phyloP scores from a whole-genome alignment of 2,113 vertebrate species.

The Catharus fuscescens region DNA sequence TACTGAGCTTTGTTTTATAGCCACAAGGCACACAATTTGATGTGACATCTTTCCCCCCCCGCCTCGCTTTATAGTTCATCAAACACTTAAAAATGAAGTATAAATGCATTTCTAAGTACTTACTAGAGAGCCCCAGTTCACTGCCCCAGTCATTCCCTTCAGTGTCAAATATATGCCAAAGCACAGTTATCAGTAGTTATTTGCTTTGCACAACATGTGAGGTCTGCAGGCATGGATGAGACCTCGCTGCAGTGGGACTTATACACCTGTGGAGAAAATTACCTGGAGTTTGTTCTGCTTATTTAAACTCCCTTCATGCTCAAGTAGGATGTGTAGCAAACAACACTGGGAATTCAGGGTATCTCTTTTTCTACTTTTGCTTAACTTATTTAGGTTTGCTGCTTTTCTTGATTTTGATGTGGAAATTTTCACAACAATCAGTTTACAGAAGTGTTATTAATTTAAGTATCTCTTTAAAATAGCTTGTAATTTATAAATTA shows the following conservation, averaged over 20 bases:
- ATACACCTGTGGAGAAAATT: background rate
- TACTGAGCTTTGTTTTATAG: background rate
- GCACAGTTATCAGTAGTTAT: background rate
- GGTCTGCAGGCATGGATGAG: background rate
- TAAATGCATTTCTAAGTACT: background rate
- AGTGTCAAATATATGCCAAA: background rate
- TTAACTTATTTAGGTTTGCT: background rate
- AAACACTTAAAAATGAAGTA: background rate
- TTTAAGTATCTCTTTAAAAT: background rate
- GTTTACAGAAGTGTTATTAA: background rate
- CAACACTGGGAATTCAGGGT: background rate
- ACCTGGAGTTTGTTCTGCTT: background rate
- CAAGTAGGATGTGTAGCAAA: background rate
- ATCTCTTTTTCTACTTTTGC: background rate
- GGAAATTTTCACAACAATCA: background rate
- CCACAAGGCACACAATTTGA: background rate
- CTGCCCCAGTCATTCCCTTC: background rate
- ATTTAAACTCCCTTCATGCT: background rate
- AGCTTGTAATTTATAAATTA: background rate
- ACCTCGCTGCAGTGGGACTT: background rate
- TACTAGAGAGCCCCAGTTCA: background rate
- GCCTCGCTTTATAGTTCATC: background rate
- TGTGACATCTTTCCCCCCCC: background rate
- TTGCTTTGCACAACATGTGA: background rate
- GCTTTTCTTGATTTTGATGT: background rate